These are phyloP conservation scores for Centropristis striata DNA, from an alignment of 2,113 vertebrate genomes.

Conservation along the genomic window DNA sequence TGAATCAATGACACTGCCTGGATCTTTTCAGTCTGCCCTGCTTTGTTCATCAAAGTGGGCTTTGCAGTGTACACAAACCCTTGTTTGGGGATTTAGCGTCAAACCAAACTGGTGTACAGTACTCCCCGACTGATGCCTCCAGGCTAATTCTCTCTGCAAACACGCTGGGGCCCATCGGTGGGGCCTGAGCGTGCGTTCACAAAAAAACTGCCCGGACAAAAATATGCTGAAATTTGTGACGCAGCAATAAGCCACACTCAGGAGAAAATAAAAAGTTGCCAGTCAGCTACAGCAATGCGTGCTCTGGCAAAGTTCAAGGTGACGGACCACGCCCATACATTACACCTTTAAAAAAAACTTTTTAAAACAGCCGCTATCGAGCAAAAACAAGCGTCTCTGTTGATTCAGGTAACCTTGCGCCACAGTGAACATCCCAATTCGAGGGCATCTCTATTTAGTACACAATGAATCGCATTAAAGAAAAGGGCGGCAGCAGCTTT, in stretches of 20 bases:
- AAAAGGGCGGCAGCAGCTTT: slow-evolving; percentile 42
- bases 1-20: slow-evolving; percentile 77
- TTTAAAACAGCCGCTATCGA: neutral
- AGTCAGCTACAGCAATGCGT: slow-evolving; percentile 26
- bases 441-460: slow-evolving; percentile 41
- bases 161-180: slow-evolving; percentile 55
- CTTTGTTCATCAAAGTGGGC: slow-evolving; percentile 80
- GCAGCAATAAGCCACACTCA: neutral
- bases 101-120: slow-evolving; percentile 67
- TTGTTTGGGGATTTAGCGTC: slow-evolving; percentile 76
- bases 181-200: slow-evolving; percentile 31
- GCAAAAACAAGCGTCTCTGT: slow-evolving; percentile 9
- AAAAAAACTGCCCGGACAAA: slow-evolving; percentile 27
- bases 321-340: slow-evolving; percentile 58
- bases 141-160: slow-evolving; percentile 73
- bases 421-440: neutral
- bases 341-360: slow-evolving; percentile 9
- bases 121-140: slow-evolving; percentile 60
- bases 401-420: slow-evolving; percentile 19
- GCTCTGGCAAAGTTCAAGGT: slow-evolving; percentile 41
- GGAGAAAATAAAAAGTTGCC: slow-evolving; percentile 21
- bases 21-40: slow-evolving; percentile 61
- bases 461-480: slow-evolving; percentile 45
- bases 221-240: slow-evolving; percentile 33
- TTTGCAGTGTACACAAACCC: slow-evolving; percentile 74